phyloP scores from a whole-genome alignment of 2,113 vertebrate species.

The Daphoenositta chrysoptera region DNA sequence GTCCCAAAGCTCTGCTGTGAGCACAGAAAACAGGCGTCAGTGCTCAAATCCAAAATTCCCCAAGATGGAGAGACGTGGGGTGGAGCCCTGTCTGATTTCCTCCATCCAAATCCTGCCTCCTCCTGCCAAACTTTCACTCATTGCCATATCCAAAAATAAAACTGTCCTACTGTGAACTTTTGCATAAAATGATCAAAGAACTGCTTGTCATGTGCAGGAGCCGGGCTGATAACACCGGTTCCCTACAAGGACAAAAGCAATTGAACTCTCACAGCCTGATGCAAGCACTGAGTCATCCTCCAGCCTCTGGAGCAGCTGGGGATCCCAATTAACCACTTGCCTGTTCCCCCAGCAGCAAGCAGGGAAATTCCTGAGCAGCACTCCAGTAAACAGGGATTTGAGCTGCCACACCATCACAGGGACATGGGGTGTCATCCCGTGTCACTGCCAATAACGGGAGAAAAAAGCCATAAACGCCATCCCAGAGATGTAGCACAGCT shows the following conservation, averaged over 20 bases:
- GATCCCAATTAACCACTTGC: background rate
- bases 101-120: background rate
- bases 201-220: background rate
- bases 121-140: background rate
- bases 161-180: constrained; percentile 1
- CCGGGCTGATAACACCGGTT: background rate
- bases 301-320: background rate
- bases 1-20: background rate
- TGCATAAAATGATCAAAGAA: background rate
- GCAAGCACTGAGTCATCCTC: background rate
- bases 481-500: background rate
- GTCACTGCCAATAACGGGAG: background rate
- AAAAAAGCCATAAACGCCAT: background rate
- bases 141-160: background rate
- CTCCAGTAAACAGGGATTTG: background rate
- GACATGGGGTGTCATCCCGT: fast-evolving
- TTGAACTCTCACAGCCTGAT: background rate
- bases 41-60: background rate
- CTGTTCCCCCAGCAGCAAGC: background rate
- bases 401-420: background rate
- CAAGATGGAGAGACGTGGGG: background rate
- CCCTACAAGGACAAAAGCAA: background rate
- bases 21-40: background rate
- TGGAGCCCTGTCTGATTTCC: background rate
- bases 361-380: background rate